Evolutionary conservation across 2,888 invertebrate species (phyloP).

Genomic region (Pollenia angustigena): DNA sequence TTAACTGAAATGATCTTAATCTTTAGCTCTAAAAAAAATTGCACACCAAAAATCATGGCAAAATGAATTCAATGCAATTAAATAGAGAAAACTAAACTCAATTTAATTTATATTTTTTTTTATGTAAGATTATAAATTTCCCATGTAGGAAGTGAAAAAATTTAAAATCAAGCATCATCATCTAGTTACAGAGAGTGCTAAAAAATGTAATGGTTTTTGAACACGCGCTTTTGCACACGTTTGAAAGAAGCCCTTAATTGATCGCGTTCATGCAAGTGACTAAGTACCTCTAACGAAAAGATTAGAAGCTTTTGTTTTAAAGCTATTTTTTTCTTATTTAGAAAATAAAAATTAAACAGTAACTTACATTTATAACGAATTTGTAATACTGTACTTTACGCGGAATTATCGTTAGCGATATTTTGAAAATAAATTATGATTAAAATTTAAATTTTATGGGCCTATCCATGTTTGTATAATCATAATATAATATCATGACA

Average conservation of each 20-base stretch:
- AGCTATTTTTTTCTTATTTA: no score
- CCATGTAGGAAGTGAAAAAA: conserved; percentile 12
- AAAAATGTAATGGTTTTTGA: conserved; percentile 5
- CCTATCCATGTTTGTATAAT: no score
- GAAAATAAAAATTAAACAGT: no score
- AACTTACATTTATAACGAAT: no score
- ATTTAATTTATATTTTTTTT: background rate
- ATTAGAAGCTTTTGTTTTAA: no score
- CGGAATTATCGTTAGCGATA: no score
- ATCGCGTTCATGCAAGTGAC: background rate
- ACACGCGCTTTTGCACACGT: conserved; percentile 14
- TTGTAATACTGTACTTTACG: no score
- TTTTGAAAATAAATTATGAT: no score
- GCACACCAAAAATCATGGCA: background rate
- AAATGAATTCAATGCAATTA: conserved; percentile 7
- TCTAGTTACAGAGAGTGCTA: conserved; percentile 1
- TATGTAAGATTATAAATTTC: conserved; percentile 6
- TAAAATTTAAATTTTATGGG: no score
- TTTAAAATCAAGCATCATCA: background rate
- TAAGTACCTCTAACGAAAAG: background rate
- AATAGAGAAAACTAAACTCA: conserved; percentile 21
- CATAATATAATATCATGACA: no score
- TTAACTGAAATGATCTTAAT: background rate
- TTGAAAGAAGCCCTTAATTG: conserved; percentile 27
- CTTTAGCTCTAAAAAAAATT: background rate